Evolutionary conservation across 1,140 invertebrate genomes (phyloP).

Genomic region (Cryptotermes secundus): DNA sequence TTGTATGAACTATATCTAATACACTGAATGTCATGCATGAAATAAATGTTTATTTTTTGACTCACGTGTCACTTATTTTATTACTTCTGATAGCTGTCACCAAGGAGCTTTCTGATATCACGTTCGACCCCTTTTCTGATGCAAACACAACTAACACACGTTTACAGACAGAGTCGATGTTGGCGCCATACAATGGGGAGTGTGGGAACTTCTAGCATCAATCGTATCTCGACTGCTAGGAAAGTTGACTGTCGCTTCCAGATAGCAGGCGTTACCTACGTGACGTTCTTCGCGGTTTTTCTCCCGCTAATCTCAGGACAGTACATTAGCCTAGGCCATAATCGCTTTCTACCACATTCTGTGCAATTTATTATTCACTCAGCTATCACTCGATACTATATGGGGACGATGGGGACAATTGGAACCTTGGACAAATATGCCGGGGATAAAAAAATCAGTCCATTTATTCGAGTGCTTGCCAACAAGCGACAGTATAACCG

Average conservation of each 20-base stretch:
- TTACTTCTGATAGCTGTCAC: neutral
- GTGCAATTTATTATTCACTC: too few relatives aligned
- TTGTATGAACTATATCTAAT: neutral
- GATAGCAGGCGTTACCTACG: too few relatives aligned
- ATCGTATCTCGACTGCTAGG: neutral
- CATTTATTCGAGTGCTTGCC: too few relatives aligned
- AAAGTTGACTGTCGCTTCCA: neutral
- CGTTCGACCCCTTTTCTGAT: neutral
- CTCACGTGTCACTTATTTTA: constrained; percentile 8
- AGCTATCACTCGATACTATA: too few relatives aligned
- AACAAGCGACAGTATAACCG: too few relatives aligned
- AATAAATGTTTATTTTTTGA: neutral
- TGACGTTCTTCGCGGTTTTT: too few relatives aligned
- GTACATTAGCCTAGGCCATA: too few relatives aligned
- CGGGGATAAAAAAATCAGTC: too few relatives aligned
- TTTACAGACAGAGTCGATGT: neutral
- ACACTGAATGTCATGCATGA: neutral
- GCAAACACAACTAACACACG: constrained; percentile 13
- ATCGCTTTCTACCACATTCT: too few relatives aligned
- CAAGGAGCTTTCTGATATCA: neutral
- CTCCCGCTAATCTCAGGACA: too few relatives aligned
- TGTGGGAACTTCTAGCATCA: neutral
- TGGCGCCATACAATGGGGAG: neutral
- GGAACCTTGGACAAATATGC: too few relatives aligned
- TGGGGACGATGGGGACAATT: too few relatives aligned